Base-by-base conservation (phyloP, 2,113 vertebrate genomes). In the Sylvia atricapilla region DNA sequence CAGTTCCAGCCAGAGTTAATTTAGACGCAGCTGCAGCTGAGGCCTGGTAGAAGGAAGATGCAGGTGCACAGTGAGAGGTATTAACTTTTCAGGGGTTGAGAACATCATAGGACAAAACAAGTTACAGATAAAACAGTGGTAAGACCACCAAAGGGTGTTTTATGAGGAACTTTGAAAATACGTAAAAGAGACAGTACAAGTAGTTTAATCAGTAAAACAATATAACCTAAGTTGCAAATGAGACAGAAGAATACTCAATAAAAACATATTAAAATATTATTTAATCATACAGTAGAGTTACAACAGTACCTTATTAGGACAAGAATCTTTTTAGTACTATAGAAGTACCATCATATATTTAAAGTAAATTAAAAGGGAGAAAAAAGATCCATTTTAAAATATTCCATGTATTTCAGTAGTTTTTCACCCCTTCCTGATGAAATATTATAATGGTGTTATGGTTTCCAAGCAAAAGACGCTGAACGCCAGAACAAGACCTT, bases 231-330 rank as follows among this genome's bases (percentile, higher is more conserved):
- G 49, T 58, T 49, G 44, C 37, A 90, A 94, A 67, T 66, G 50
- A 89, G 21, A 67, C 2, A 1, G 35, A 21, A 66, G 46, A 79
- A 66, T 9, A 64, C 41, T 21, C 56, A 86, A 41, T 20, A 46
- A 66, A 69, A 83, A 49, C 6, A 18, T 44, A 72, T 50, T 64
- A 70, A 92, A 94, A 69, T 23, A 79, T 39, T 43, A 47, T 82
- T 96, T 84, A 90, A 89, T 90, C 30, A 75, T n/a, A 84, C 78
- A 75, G 81, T 35, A 60, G 66, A 84, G 60, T 78, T 59, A 92
- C 43, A 92, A 43, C 52, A 68, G 62, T 31, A 73, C 46, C 47
- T 95, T 90, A 84, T 86, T 93, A 77, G 37, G n/a, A 62, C 13
- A 3, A 87, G 37, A 83, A 63, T 64, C 21, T 76, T 83, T 76